phyloP scores from a whole-genome alignment of 1,140 invertebrate genomes.

The Triops cancriformis region DNA sequence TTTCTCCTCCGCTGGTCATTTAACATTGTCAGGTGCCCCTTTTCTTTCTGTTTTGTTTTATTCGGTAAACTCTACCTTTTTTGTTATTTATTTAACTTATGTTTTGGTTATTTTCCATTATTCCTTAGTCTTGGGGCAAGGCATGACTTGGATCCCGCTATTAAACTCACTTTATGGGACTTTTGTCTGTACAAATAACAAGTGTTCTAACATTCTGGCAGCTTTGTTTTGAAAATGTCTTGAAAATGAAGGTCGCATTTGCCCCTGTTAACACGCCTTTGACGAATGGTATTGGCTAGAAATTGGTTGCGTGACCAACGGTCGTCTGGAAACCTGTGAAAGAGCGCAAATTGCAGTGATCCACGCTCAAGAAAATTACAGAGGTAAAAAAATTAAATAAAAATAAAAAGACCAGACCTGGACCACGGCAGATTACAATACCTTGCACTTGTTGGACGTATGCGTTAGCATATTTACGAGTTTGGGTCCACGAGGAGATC shows the following conservation, averaged over 20 bases:
- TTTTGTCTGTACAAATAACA: neutral
- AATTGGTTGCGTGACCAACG: neutral
- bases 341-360: neutral
- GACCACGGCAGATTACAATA: neutral
- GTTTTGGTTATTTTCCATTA: neutral
- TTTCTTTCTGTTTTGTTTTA: neutral
- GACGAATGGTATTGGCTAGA: neutral
- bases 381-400: neutral
- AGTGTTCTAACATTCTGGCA: too few species aligned
- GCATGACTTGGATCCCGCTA: neutral
- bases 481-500: neutral
- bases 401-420: neutral
- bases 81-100: too few species aligned
- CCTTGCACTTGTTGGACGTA: neutral
- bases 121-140: neutral
- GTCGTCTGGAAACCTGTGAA: neutral
- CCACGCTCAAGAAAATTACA: neutral
- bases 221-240: too few species aligned
- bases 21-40: neutral
- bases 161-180: neutral
- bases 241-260: neutral
- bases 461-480: neutral
- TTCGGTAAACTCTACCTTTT: too few species aligned
- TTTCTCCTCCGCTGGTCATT: constrained; percentile 4
- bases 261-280: neutral